phyloP scores from a whole-genome alignment of 2,113 vertebrate genomes.

The Oncorhynchus kisutch region DNA sequence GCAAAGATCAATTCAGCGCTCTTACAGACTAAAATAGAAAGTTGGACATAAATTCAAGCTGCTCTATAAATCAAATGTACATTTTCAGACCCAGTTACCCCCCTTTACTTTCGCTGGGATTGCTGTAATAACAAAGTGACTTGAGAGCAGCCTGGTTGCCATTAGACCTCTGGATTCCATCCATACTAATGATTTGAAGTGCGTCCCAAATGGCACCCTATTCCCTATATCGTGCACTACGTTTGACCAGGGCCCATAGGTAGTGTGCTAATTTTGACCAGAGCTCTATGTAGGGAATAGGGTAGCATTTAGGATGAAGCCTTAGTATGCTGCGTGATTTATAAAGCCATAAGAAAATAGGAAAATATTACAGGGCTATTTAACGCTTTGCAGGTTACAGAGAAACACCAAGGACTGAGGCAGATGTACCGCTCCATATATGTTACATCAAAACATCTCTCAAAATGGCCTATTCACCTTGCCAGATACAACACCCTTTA shows the following conservation, averaged over 20 bases:
- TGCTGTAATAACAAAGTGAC: background rate
- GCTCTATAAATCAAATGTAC: constrained; percentile 74
- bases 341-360: background rate
- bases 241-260: too few species aligned
- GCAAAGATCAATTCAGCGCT: constrained; percentile 62
- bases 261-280: too few species aligned
- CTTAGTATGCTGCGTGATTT: background rate
- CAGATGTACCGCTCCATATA: constrained; percentile 41
- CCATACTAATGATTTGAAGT: background rate
- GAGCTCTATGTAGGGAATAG: too few species aligned
- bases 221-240: too few species aligned
- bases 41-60: constrained; percentile 70
- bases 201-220: too few species aligned
- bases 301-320: too few species aligned
- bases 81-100: constrained; percentile 50
- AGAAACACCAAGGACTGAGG: constrained; percentile 51
- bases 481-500: constrained; percentile 67
- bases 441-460: constrained; percentile 47
- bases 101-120: background rate
- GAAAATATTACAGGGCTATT: constrained; percentile 13
- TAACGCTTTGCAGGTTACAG: constrained; percentile 51
- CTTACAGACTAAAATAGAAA: constrained; percentile 45
- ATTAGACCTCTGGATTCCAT: background rate
- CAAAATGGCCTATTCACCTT: constrained; percentile 45
- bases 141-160: background rate